phyloP scores from a whole-genome alignment of 2,797 vertebrate genomes.

The Amphiprion clarkii region DNA sequence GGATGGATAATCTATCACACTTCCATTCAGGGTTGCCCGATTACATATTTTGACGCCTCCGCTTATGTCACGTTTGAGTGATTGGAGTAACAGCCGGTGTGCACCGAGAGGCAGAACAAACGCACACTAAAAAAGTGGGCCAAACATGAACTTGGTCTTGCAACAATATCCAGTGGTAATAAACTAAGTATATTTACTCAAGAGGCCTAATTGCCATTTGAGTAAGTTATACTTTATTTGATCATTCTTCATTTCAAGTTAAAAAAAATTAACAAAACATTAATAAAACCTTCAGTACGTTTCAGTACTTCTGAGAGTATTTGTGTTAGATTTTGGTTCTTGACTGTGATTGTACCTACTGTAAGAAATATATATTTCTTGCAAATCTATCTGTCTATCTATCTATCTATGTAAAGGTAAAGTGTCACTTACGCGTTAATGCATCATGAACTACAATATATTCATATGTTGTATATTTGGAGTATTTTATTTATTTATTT shows the following conservation, averaged over 20 bases:
- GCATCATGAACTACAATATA: not conserved
- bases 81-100: not conserved
- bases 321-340: too few species aligned
- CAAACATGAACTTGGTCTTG: not conserved
- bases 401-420: not conserved
- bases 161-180: too few species aligned
- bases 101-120: not conserved
- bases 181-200: too few species aligned
- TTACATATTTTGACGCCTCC: not conserved
- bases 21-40: not conserved
- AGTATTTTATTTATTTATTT: too few species aligned
- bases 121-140: constrained; percentile 6
- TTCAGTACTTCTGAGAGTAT: too few species aligned
- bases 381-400: too few species aligned
- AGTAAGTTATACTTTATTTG: not conserved
- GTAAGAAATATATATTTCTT: too few species aligned
- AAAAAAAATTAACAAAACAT: too few species aligned
- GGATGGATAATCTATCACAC: not conserved
- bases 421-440: not conserved
- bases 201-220: too few species aligned
- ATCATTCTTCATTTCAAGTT: too few species aligned
- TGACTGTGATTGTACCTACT: too few species aligned
- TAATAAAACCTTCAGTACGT: too few species aligned
- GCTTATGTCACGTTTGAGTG: not conserved
- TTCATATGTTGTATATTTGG: not conserved